These are phyloP conservation scores for Oscheius sp. DNA, from an alignment of 2,888 invertebrate genomes.

Conservation along the genomic window DNA sequence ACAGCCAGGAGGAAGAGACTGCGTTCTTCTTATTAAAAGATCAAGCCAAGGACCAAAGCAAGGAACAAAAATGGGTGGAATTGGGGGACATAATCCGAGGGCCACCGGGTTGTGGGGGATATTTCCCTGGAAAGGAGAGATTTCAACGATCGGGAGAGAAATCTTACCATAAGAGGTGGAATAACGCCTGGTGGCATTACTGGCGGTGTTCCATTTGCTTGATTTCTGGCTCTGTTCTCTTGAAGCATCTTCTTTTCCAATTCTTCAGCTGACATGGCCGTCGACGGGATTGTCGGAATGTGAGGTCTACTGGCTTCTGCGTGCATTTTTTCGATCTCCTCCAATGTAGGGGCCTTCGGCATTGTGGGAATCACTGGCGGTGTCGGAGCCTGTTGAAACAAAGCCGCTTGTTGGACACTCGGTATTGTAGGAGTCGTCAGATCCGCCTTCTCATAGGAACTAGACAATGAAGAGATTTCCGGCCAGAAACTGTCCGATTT, in stretches of 20 bases:
- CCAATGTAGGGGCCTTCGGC: conserved; percentile 44
- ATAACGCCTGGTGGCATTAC: background rate
- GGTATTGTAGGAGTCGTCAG: background rate
- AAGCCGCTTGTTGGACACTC: background rate
- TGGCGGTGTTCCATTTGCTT: conserved; percentile 10
- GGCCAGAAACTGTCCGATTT: conserved; percentile 19
- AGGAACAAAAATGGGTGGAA: conserved; percentile 50
- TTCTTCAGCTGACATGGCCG: conserved; percentile 40
- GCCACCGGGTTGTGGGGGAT: conserved; percentile 16
- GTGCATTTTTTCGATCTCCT: conserved; percentile 39
- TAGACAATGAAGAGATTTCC: background rate
- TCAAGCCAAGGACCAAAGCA: conserved; percentile 54
- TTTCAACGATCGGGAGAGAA: background rate
- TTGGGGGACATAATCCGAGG: conserved; percentile 40
- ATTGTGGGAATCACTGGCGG: conserved; percentile 40
- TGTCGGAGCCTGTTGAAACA: background rate
- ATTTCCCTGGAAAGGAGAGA: conserved; percentile 32
- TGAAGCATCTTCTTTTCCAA: conserved; percentile 31
- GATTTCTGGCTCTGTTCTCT: conserved; percentile 1
- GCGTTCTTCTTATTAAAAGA: conserved; percentile 39
- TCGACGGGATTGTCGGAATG: conserved; percentile 27
- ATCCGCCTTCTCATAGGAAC: background rate
- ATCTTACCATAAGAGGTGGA: conserved; percentile 5
- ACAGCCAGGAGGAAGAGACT: conserved; percentile 44
- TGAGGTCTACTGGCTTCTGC: background rate